A percentile compares a stretch with the other conserved stretches of the same genome.
These are phyloP conservation scores for Corydoras sp. DNA, from an alignment of 2,113 vertebrate genomes.

Conservation along the genomic window DNA sequence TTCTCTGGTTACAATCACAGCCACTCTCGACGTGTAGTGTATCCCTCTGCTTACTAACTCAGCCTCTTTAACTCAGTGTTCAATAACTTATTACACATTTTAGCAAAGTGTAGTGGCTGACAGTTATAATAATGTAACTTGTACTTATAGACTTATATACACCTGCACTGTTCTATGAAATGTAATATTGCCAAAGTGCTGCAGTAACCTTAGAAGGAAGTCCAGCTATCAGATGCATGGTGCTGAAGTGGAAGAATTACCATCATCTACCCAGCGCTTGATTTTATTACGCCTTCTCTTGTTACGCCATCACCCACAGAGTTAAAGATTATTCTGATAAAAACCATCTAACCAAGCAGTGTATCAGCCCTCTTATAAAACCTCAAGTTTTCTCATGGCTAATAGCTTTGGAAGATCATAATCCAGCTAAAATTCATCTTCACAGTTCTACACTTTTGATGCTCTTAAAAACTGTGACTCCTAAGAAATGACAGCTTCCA, in stretches of 20 bases:
- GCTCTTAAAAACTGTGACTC: too few species aligned
- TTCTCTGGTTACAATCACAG: slow-evolving; percentile 59
- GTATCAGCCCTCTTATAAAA: too few species aligned
- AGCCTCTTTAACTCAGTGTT: slow-evolving; percentile 55
- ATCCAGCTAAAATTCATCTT: too few species aligned
- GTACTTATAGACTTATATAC: slow-evolving; percentile 18
- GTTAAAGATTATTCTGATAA: too few species aligned
- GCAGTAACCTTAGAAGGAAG: slow-evolving; percentile 61
- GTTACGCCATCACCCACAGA: slow-evolving; percentile 51
- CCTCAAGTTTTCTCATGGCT: too few species aligned
- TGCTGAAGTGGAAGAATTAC: slow-evolving; percentile 55
- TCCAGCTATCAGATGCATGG: slow-evolving; percentile 61
- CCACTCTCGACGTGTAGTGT: slow-evolving; percentile 45
- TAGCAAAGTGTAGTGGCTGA: slow-evolving; percentile 49
- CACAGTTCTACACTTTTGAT: too few species aligned
- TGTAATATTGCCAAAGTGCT: slow-evolving; percentile 60
- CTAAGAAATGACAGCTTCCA: too few species aligned
- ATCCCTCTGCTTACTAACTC: slow-evolving; percentile 49
- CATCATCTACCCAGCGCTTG: slow-evolving; percentile 53
- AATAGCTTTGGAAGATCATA: too few species aligned
- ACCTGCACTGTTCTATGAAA: slow-evolving; percentile 53
- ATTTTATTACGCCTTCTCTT: slow-evolving; percentile 57
- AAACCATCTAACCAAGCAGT: too few species aligned
- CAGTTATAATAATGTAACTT: slow-evolving; percentile 52
- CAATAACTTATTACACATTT: slow-evolving; percentile 47